These are phyloP conservation scores for Margaritifera margaritifera DNA, from an alignment of 2,888 invertebrate species.

Conservation along the genomic window DNA sequence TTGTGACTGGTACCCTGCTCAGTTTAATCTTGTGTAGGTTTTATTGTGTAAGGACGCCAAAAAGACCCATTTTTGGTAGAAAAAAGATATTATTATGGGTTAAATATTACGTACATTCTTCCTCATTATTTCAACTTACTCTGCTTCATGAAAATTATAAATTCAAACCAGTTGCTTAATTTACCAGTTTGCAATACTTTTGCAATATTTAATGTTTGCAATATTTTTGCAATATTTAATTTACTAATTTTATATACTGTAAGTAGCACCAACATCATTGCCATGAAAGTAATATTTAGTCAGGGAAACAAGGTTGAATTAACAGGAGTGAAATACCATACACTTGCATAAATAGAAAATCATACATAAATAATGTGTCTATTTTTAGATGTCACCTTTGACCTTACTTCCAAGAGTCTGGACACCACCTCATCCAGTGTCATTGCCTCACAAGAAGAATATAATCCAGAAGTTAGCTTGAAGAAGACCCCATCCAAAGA, in stretches of 20 bases:
- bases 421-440: constrained; percentile 30
- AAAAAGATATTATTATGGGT: too few relatives aligned
- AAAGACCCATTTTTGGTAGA: too few relatives aligned
- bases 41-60: too few relatives aligned
- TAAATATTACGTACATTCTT: background rate
- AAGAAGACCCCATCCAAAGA: constrained; percentile 53
- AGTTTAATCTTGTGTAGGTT: too few relatives aligned
- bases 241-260: too few relatives aligned
- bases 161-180: background rate
- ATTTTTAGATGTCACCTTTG: constrained; percentile 58
- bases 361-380: background rate
- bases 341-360: background rate
- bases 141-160: background rate
- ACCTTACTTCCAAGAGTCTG: constrained; percentile 41
- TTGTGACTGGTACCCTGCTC: too few relatives aligned
- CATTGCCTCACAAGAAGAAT: constrained; percentile 38
- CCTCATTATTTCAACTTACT: background rate
- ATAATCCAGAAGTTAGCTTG: constrained; percentile 49
- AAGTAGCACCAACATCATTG: too few relatives aligned
- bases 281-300: too few relatives aligned
- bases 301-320: background rate
- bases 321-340: background rate
- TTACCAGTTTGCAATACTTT: too few relatives aligned
- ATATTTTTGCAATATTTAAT: too few relatives aligned
- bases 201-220: too few relatives aligned